Percentiles rank a stretch among this genome's conserved stretches.
phyloP scores from a whole-genome alignment of 2,113 vertebrate genomes.

The Myotis brandtii region DNA sequence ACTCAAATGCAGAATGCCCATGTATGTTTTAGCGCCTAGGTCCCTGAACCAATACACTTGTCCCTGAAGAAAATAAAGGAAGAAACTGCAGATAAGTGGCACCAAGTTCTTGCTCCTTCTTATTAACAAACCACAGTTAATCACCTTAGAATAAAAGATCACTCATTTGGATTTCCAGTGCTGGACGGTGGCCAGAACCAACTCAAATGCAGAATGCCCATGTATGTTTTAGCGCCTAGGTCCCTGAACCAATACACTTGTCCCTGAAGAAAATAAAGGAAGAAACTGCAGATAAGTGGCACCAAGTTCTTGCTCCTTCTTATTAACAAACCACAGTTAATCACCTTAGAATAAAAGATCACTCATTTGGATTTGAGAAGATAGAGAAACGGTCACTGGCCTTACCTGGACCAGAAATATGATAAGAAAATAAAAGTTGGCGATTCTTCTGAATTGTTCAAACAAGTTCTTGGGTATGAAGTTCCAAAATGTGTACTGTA shows the following conservation, averaged over 20 bases:
- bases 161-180: no score
- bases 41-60: neutral
- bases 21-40: rapidly evolving
- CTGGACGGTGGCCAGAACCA: no score
- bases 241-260: neutral
- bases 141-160: neutral
- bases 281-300: neutral
- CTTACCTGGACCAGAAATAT: conserved; percentile 99
- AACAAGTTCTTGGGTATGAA: conserved; percentile 99
- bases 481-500: conserved; percentile 98
- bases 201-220: rapidly evolving
- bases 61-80: neutral
- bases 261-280: neutral
- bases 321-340: neutral
- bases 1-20: rapidly evolving
- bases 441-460: conserved; percentile 98
- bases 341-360: neutral
- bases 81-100: neutral
- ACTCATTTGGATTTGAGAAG: no score
- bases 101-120: neutral
- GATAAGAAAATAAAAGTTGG: conserved; percentile 99
- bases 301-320: neutral
- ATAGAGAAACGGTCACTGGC: neutral
- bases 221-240: rapidly evolving
- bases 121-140: neutral